phyloP scores from a whole-genome alignment of 1,140 invertebrate genomes.

The Oncopeltus fasciatus region DNA sequence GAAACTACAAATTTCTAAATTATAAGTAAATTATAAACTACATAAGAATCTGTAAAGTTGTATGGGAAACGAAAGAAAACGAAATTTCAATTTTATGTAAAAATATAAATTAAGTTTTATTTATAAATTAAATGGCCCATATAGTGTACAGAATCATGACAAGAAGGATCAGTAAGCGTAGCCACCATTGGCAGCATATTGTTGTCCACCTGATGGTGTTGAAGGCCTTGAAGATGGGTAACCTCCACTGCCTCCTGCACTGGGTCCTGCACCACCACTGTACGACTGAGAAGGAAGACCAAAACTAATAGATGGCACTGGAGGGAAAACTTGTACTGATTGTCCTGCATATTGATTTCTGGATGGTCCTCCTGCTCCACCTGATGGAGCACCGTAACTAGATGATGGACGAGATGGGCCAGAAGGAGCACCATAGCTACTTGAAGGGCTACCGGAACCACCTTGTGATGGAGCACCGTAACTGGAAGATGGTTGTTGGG shows the following conservation, averaged over 20 bases:
- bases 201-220: conserved; percentile 1
- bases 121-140: conserved; percentile 1
- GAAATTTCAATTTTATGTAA: too few species aligned
- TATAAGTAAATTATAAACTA: too few species aligned
- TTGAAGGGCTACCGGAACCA: background rate
- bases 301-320: conserved; percentile 13
- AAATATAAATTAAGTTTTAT: background rate
- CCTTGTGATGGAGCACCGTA: background rate
- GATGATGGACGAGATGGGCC: background rate
- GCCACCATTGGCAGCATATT: conserved; percentile 19
- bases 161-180: conserved; percentile 16
- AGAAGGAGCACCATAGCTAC: conserved; percentile 1
- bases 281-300: conserved; percentile 12
- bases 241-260: background rate
- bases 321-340: conserved; percentile 2
- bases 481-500: background rate
- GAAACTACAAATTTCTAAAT: too few species aligned
- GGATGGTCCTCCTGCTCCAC: background rate
- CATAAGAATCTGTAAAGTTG: too few species aligned
- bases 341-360: background rate
- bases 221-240: background rate
- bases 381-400: conserved; percentile 7
- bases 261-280: background rate
- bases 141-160: background rate
- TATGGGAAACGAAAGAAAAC: too few species aligned